Evolutionary conservation across 2,797 vertebrate species (phyloP).

Genomic region (Phrynocephalus vlangalii): DNA sequence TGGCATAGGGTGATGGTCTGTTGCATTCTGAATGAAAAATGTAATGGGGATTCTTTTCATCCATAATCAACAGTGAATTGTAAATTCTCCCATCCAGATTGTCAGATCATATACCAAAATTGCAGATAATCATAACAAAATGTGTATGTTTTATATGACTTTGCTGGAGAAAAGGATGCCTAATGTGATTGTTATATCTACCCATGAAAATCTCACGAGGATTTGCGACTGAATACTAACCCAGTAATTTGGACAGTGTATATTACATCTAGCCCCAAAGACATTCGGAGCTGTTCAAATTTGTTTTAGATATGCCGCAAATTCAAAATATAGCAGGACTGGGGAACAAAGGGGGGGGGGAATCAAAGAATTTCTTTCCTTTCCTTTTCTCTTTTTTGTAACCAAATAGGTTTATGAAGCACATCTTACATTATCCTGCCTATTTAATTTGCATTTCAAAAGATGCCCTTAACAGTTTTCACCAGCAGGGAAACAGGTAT

Average conservation of each 20-base stretch:
- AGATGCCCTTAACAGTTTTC: not conserved
- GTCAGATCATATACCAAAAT: too few relatives aligned
- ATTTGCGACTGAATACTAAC: not conserved
- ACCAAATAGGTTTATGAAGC: slow-evolving; percentile 13
- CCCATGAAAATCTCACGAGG: not conserved
- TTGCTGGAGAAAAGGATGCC: too few relatives aligned
- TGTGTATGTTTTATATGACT: too few relatives aligned
- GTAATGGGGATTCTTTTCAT: too few relatives aligned
- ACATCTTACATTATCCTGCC: slow-evolving; percentile 19
- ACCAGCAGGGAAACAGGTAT: slow-evolving; percentile 10
- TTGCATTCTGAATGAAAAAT: too few relatives aligned
- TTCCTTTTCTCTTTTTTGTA: not conserved
- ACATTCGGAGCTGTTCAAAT: not conserved
- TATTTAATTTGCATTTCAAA: slow-evolving; percentile 40
- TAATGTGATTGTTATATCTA: too few relatives aligned
- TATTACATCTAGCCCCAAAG: not conserved
- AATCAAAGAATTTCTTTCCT: slow-evolving; percentile 9
- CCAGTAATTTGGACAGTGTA: not conserved
- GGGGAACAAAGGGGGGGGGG: slow-evolving; percentile 19
- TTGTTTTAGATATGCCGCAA: slow-evolving; percentile 9
- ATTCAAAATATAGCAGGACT: slow-evolving; percentile 20
- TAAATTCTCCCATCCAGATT: too few relatives aligned
- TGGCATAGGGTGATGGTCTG: too few relatives aligned
- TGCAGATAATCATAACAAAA: too few relatives aligned
- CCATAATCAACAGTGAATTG: too few relatives aligned